phyloP scores from a whole-genome alignment of 2,113 vertebrate species.

The Podarcis muralis region DNA sequence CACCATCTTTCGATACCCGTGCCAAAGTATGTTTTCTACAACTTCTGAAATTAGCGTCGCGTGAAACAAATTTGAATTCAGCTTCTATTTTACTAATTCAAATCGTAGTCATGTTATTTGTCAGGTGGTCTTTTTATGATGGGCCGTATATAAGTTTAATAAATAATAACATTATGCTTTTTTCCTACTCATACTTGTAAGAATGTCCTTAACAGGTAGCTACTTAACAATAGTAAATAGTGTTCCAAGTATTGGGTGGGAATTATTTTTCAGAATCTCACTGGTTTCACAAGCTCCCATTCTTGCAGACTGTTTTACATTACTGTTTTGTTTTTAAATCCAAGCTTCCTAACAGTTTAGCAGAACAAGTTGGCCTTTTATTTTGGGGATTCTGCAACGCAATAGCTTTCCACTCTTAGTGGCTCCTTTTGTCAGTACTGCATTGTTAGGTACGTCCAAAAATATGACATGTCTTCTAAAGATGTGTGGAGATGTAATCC shows the following conservation, averaged over 20 bases:
- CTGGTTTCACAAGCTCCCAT: not conserved
- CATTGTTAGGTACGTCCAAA: not conserved
- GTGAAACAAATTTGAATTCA: not conserved
- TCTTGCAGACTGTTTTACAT: not conserved
- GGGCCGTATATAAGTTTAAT: no score
- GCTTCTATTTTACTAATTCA: conserved; percentile 21
- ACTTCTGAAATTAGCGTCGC: conserved; percentile 10
- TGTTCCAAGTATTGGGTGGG: not conserved
- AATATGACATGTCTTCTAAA: not conserved
- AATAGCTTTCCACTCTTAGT: not conserved
- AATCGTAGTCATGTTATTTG: no score
- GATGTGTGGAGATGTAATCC: not conserved
- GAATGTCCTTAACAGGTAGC: not conserved
- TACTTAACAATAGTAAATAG: rapidly evolving
- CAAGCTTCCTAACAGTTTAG: not conserved
- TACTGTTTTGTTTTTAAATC: not conserved
- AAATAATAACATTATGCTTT: not conserved
- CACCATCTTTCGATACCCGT: not conserved
- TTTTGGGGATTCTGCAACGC: not conserved
- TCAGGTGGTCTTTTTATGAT: no score
- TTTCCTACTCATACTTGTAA: not conserved
- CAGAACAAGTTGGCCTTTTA: not conserved
- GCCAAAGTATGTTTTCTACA: not conserved
- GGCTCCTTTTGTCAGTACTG: not conserved
- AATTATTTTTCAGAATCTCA: not conserved